These are phyloP conservation scores for Platyrinchus mystaceus DNA, from an alignment of 2,797 vertebrate species.

Conservation along the genomic window DNA sequence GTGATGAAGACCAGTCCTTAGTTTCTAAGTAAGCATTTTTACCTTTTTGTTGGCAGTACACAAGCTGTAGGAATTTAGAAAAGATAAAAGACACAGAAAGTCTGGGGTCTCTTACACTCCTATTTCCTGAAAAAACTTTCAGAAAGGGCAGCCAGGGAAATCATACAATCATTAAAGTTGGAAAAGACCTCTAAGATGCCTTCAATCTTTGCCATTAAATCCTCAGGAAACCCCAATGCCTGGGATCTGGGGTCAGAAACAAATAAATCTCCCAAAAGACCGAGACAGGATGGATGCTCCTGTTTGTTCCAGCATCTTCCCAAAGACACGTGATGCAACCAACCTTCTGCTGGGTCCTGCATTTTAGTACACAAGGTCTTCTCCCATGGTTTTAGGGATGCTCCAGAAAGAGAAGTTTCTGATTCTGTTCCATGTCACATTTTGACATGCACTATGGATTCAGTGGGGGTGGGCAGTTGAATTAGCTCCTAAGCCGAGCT, in stretches of 20 bases:
- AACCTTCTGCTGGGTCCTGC: not conserved
- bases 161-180: not conserved
- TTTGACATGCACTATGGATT: not conserved
- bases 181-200: not conserved
- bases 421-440: not conserved
- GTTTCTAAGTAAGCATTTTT: not conserved
- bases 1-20: not conserved
- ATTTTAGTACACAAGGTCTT: not conserved
- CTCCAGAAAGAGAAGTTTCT: not conserved
- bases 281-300: not conserved
- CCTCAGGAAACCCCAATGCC: not conserved
- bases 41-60: not conserved
- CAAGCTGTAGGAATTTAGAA: not conserved
- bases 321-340: rapidly evolving
- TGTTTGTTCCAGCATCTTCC: not conserved
- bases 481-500: not conserved
- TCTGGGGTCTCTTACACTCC: not conserved
- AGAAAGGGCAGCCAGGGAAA: not conserved
- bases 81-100: slow-evolving; percentile 7
- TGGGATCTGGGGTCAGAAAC: not conserved
- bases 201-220: not conserved
- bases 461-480: not conserved
- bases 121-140: not conserved
- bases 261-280: not conserved
- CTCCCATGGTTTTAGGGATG: not conserved